Percentiles rank a stretch among this genome's conserved stretches.
phyloP scores from a whole-genome alignment of 2,797 vertebrate genomes.

The Aselliscus stoliczkanus region DNA sequence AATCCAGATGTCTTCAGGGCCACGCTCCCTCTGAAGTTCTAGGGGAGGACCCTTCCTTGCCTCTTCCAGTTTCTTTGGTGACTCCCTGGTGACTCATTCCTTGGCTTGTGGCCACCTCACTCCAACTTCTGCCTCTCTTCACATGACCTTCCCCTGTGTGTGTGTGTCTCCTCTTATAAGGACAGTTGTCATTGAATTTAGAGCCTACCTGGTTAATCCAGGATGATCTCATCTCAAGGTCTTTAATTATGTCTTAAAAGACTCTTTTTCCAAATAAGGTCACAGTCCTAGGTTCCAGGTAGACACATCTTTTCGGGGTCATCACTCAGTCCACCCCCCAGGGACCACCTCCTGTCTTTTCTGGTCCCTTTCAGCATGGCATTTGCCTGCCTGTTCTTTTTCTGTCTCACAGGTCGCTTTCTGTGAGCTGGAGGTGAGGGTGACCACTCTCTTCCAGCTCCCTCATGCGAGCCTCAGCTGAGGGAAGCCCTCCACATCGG shows the following conservation, averaged over 20 bases:
- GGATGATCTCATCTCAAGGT: background rate
- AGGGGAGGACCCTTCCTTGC: background rate
- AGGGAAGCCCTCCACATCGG: background rate
- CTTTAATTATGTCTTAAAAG: background rate
- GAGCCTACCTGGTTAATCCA: background rate
- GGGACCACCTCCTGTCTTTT: conserved; percentile 89
- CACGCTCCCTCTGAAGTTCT: no score
- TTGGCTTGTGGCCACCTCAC: background rate
- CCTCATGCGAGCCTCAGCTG: conserved; percentile 90
- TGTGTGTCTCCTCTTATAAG: background rate
- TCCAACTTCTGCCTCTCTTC: background rate
- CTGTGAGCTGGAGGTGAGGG: conserved; percentile 89
- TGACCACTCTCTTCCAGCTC: conserved; percentile 92
- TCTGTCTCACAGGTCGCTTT: conserved; percentile 85
- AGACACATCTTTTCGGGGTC: background rate
- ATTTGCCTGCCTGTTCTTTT: conserved; percentile 82
- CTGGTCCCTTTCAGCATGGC: conserved; percentile 85
- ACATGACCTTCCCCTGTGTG: background rate
- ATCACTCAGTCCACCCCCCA: conserved; percentile 53
- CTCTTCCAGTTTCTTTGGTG: background rate
- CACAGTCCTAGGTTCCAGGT: background rate
- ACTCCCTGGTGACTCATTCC: rapidly evolving
- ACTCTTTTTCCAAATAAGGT: background rate
- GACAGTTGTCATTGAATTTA: background rate
- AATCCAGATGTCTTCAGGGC: background rate